Conservation (phyloP, 2,113 vertebrate species). For the Scomber scombrus region DNA sequence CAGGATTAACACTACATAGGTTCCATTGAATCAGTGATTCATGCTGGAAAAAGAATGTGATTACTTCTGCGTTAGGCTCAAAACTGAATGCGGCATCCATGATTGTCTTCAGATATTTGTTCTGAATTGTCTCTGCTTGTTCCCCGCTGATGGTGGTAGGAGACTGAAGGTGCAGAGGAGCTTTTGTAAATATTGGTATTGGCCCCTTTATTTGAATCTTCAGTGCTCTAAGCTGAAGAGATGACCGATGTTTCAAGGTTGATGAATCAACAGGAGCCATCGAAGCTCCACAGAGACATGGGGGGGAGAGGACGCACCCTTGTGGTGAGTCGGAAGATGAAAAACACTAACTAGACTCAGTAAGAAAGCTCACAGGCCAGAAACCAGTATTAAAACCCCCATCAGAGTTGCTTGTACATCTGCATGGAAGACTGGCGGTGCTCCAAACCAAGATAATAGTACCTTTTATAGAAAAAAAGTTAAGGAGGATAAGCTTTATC, state of each 20-base stretch:
- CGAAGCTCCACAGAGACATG: conserved; percentile 6
- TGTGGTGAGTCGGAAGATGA: conserved; percentile 24
- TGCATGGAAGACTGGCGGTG: not conserved
- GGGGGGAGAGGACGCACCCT: conserved; percentile 1
- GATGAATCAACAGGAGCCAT: no score
- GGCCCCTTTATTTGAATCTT: no score
- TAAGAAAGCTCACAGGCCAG: conserved; percentile 24
- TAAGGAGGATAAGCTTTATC: conserved; percentile 12
- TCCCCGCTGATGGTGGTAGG: no score
- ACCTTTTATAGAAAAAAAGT: not conserved
- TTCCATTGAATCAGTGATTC: conserved; percentile 14
- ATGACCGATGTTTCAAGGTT: no score
- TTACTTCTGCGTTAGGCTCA: no score
- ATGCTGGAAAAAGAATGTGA: not conserved
- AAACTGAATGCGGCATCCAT: no score
- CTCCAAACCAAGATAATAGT: not conserved
- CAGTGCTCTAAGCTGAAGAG: no score
- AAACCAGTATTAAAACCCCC: not conserved
- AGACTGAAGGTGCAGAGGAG: no score
- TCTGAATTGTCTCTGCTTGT: no score
- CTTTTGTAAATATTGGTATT: no score
- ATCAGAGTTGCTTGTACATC: not conserved
- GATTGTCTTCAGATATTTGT: no score
- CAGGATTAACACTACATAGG: conserved; percentile 19
- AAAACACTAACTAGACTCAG: conserved; percentile 7